phyloP scores from a whole-genome alignment of 2,113 vertebrate species.

The Arenaria interpres region DNA sequence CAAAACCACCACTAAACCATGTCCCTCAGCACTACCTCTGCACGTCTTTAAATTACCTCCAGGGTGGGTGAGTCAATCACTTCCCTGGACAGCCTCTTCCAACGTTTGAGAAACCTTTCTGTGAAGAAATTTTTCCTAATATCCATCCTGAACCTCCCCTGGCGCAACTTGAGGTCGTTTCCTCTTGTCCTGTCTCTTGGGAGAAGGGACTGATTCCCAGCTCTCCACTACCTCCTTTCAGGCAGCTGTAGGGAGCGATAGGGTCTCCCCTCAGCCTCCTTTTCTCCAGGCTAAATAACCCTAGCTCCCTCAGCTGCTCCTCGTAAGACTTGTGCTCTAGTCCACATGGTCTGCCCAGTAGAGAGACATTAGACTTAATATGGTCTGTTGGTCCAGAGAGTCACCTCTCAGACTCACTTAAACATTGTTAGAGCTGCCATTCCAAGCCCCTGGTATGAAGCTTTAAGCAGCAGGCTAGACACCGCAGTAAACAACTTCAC shows the following conservation, averaged over 20 bases:
- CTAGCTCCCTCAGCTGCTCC: background rate
- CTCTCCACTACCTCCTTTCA: background rate
- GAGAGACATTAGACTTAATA: background rate
- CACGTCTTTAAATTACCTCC: background rate
- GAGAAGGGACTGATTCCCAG: background rate
- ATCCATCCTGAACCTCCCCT: background rate
- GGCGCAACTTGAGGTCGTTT: background rate
- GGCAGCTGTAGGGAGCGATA: background rate
- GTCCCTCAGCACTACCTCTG: too few relatives aligned
- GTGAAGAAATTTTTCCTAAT: background rate
- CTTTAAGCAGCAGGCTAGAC: background rate
- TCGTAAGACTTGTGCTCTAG: background rate
- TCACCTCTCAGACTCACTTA: too few relatives aligned
- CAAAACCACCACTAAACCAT: background rate
- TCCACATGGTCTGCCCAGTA: too few relatives aligned
- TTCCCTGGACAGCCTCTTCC: background rate
- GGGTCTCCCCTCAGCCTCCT: background rate
- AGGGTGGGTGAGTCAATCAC: background rate
- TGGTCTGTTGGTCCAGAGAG: background rate
- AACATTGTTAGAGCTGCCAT: background rate
- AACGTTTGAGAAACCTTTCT: background rate
- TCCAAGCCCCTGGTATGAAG: background rate
- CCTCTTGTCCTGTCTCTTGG: background rate
- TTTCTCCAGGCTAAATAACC: background rate
- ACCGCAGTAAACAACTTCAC: background rate